Conservation (phyloP, 2,113 vertebrate species). For the Callorhinus ursinus region DNA sequence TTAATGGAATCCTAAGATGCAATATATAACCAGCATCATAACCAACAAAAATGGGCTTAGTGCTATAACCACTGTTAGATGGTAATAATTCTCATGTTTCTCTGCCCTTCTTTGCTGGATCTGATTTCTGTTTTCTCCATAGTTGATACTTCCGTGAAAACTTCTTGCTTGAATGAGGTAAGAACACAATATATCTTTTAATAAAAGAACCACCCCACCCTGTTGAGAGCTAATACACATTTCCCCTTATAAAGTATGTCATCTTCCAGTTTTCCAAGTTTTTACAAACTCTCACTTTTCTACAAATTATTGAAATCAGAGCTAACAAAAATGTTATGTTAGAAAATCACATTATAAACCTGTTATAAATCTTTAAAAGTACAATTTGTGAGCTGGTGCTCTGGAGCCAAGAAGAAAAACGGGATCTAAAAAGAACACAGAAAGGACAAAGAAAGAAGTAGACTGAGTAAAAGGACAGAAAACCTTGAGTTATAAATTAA, state of each 20-base stretch:
- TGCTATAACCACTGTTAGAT: neutral
- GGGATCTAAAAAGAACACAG: slow-evolving; percentile 20
- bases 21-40: neutral
- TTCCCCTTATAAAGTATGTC: neutral
- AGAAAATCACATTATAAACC: neutral
- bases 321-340: neutral
- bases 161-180: neutral
- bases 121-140: neutral
- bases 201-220: neutral
- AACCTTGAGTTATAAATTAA: slow-evolving; percentile 37
- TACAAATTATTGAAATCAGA: neutral
- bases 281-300: neutral
- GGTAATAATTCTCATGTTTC: neutral
- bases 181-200: slow-evolving; percentile 3
- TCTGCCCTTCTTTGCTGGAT: neutral
- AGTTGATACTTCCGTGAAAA: neutral
- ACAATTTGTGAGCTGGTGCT: neutral
- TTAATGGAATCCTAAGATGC: neutral
- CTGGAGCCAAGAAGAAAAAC: neutral
- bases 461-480: slow-evolving; percentile 12
- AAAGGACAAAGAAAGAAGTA: neutral
- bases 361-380: slow-evolving; percentile 24
- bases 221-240: neutral
- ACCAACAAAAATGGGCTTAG: neutral
- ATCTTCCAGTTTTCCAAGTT: slow-evolving; percentile 34